These are phyloP conservation scores for Ctenoplectra terminalis DNA, from an alignment of 1,140 invertebrate species.

Conservation along the genomic window DNA sequence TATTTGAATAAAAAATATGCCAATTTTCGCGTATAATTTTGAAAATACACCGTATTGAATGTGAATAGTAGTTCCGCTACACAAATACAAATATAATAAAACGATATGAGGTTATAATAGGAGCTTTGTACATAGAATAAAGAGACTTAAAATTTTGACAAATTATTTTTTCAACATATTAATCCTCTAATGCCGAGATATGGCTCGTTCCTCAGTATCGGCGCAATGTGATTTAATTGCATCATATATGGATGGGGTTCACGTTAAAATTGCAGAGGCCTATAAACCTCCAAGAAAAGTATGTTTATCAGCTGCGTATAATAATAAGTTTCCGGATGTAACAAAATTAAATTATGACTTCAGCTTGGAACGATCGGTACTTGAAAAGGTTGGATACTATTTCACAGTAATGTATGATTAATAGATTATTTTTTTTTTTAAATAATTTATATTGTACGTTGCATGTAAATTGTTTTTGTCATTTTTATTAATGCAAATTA, in stretches of 20 bases:
- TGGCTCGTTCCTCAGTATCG: conserved; percentile 73
- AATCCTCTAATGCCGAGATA: conserved; percentile 42
- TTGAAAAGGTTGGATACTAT: conserved; percentile 82
- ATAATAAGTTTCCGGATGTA: conserved; percentile 83
- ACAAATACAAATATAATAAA: conserved; percentile 4
- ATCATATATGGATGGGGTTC: conserved; percentile 91
- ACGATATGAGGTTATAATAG: conserved; percentile 26
- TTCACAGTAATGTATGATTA: background rate
- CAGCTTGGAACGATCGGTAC: conserved; percentile 87
- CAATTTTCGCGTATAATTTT: background rate
- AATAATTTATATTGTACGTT: background rate
- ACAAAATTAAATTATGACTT: conserved; percentile 88
- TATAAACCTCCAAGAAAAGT: conserved; percentile 91
- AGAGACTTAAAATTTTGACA: background rate
- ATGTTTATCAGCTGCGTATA: conserved; percentile 86
- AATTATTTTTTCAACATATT: background rate
- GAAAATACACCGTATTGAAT: background rate
- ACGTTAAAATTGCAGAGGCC: conserved; percentile 93
- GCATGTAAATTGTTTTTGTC: background rate
- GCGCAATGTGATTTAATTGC: conserved; percentile 77
- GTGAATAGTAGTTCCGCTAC: background rate
- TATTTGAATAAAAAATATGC: conserved; percentile 4
- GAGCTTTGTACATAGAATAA: background rate
- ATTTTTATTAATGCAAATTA: background rate
- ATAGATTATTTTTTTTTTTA: background rate